Percentiles rank a stretch among this genome's conserved stretches.
Conservation (phyloP, 1,140 invertebrate species). For the Drosophila elegans region DNA sequence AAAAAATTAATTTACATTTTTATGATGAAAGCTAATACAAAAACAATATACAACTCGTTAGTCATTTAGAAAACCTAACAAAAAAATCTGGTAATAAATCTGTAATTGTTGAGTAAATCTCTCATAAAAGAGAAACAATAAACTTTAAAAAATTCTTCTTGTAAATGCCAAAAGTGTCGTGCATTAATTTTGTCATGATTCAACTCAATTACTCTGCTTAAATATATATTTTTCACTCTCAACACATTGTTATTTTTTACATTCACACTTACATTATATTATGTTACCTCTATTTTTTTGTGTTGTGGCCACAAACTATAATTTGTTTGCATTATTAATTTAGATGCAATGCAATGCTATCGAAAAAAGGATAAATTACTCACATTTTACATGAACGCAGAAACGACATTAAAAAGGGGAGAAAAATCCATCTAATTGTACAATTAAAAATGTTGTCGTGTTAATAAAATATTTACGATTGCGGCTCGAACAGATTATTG, state of each 20-base stretch:
- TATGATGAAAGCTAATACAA: too few species aligned
- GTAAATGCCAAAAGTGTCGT: background rate
- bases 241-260: conserved; percentile 19
- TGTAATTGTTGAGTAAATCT: background rate
- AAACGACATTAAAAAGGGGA: conserved; percentile 25
- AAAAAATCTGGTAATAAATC: background rate
- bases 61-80: too few species aligned
- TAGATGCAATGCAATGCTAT: conserved; percentile 47
- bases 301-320: conserved; percentile 60
- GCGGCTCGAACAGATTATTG: conserved; percentile 66
- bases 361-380: conserved; percentile 36
- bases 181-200: conserved; percentile 7
- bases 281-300: conserved; percentile 23
- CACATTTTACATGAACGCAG: conserved; percentile 35
- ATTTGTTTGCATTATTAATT: conserved; percentile 80
- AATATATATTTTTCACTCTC: conserved; percentile 15
- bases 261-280: conserved; percentile 33
- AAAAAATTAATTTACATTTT: too few species aligned
- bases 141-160: background rate
- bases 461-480: conserved; percentile 80
- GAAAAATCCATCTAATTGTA: conserved; percentile 66
- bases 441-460: conserved; percentile 75
- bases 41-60: too few species aligned
- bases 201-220: background rate
- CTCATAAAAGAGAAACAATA: background rate